Percentiles rank a stretch among this genome's conserved stretches.
These are phyloP conservation scores for Eulemur mongoz DNA, from an alignment of 2,797 vertebrate species.

Conservation along the genomic window DNA sequence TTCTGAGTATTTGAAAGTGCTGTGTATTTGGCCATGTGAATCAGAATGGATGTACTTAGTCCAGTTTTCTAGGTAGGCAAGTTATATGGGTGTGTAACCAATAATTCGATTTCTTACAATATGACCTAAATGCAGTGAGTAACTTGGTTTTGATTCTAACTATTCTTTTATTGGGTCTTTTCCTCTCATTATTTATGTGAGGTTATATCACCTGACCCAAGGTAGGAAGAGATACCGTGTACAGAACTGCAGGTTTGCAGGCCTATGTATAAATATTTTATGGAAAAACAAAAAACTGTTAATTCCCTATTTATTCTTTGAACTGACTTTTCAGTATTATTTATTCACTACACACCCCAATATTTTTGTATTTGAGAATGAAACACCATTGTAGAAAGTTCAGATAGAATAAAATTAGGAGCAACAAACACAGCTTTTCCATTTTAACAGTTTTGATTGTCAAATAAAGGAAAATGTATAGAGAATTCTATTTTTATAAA, in stretches of 20 bases:
- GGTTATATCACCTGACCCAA: background rate
- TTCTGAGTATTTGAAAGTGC: background rate
- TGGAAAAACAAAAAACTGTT: background rate
- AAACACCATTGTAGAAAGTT: background rate
- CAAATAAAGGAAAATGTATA: slow-evolving; percentile 11
- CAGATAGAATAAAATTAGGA: background rate
- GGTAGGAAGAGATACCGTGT: background rate
- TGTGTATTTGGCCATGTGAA: background rate
- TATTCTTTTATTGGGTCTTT: background rate
- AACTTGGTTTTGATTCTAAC: background rate
- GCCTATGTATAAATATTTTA: background rate
- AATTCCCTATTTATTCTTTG: background rate
- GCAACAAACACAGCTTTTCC: background rate
- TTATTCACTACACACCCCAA: background rate
- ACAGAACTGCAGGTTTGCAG: background rate
- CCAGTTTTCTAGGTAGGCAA: background rate
- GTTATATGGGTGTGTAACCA: background rate
- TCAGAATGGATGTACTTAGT: background rate
- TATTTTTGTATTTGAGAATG: background rate
- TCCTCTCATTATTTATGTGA: background rate
- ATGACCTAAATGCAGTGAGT: background rate
- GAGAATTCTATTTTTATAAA: background rate
- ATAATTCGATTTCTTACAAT: background rate
- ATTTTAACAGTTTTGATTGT: background rate
- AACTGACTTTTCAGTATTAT: background rate